Percentiles rank a stretch among this genome's conserved stretches.
Conservation (phyloP, 2,797 vertebrate species). For the Notoglanidium macrostoma region DNA sequence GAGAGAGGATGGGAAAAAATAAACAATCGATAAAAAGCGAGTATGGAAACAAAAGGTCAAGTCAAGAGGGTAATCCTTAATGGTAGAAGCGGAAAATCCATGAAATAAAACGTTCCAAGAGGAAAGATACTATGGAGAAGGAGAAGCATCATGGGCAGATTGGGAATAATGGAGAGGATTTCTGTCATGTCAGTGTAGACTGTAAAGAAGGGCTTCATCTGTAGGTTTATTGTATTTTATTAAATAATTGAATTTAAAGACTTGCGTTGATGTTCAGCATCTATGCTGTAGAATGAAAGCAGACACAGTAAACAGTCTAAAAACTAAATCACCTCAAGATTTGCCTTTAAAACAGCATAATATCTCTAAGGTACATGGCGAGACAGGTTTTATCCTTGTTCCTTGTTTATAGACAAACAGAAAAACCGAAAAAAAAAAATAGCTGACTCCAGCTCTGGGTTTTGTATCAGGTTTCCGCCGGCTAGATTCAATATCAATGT, state of each 20-base stretch:
- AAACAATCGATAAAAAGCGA: conserved; percentile 74
- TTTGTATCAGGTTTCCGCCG: neutral
- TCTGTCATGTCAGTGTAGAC: neutral
- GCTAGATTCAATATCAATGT: neutral
- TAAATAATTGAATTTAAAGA: neutral
- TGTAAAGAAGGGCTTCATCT: neutral
- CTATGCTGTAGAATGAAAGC: neutral
- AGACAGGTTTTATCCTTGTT: neutral
- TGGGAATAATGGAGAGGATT: neutral
- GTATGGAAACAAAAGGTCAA: conserved; percentile 70
- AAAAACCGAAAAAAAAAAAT: neutral
- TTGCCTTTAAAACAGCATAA: neutral
- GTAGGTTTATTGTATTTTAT: neutral
- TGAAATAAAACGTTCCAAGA: conserved; percentile 73
- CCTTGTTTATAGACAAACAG: neutral
- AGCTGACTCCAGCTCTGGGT: neutral
- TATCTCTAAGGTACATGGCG: neutral
- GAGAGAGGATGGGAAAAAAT: conserved; percentile 50
- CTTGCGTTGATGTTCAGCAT: neutral
- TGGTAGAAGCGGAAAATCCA: conserved; percentile 77
- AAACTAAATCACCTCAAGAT: neutral
- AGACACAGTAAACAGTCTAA: neutral
- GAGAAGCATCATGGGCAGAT: conserved; percentile 15
- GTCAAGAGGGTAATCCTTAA: conserved; percentile 75
- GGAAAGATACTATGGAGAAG: conserved; percentile 58